These are phyloP conservation scores for Ochlodes sylvanus DNA, from an alignment of 2,888 invertebrate genomes.

Conservation along the genomic window DNA sequence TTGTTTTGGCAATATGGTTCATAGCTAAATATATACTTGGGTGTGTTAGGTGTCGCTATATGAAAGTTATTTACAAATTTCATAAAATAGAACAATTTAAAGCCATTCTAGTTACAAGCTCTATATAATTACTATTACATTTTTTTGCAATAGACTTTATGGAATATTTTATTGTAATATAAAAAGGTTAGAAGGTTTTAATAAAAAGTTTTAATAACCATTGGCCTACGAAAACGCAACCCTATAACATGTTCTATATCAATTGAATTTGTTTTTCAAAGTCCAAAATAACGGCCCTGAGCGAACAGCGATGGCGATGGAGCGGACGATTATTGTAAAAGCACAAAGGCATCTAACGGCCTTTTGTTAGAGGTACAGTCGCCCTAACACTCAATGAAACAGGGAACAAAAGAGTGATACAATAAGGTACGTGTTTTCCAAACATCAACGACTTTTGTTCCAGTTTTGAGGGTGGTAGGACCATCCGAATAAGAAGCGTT, in stretches of 20 bases:
- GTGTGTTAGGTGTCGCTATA: too few species aligned
- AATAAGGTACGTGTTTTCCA: slow-evolving; percentile 6
- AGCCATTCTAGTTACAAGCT: too few species aligned
- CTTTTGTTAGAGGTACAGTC: slow-evolving; percentile 6
- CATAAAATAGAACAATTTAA: too few species aligned
- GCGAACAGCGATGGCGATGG: slow-evolving; percentile 18
- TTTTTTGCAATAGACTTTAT: too few species aligned
- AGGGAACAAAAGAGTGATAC: slow-evolving; percentile 1
- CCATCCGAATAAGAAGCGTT: not conserved
- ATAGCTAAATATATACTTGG: too few species aligned
- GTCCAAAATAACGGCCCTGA: slow-evolving; percentile 8
- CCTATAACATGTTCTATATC: not conserved
- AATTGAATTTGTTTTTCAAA: slow-evolving; percentile 4
- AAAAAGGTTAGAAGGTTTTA: too few species aligned
- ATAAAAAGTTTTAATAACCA: too few species aligned
- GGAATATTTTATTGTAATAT: too few species aligned
- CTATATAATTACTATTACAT: too few species aligned
- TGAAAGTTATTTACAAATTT: too few species aligned
- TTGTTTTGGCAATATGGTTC: too few species aligned
- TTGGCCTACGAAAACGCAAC: too few species aligned
- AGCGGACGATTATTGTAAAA: slow-evolving; percentile 22
- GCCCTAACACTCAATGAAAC: slow-evolving; percentile 5
- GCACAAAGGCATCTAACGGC: slow-evolving; percentile 8
- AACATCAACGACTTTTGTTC: slow-evolving; percentile 3
- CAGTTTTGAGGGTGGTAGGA: not conserved